Evolutionary conservation across 2,888 invertebrate species (phyloP).

Genomic region (Zygogramma bicolorata): DNA sequence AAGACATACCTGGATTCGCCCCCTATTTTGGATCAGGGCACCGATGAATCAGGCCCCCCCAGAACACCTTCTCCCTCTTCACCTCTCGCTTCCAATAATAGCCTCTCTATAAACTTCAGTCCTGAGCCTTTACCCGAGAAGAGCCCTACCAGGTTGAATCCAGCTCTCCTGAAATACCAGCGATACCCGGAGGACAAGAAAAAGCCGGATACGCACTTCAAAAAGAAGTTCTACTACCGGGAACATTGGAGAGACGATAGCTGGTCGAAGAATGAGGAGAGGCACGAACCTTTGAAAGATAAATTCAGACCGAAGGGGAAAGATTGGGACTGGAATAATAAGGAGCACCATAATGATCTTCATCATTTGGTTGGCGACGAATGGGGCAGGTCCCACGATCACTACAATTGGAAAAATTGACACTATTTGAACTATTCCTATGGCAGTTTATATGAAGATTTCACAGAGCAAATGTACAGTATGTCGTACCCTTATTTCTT

Average conservation of each 20-base stretch:
- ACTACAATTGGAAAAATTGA: conserved; percentile 63
- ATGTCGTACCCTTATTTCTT: conserved; percentile 47
- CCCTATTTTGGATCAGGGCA: conserved; percentile 62
- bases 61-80: conserved; percentile 72
- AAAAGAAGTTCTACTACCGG: conserved; percentile 83
- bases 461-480: conserved; percentile 57
- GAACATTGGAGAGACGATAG: conserved; percentile 73
- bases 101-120: conserved; percentile 61
- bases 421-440: conserved; percentile 52
- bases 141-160: conserved; percentile 66
- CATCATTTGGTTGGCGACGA: conserved; percentile 49
- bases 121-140: conserved; percentile 59
- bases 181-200: conserved; percentile 68
- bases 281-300: conserved; percentile 66
- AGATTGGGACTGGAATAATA: conserved; percentile 77
- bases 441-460: conserved; percentile 50
- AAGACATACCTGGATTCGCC: conserved; percentile 70
- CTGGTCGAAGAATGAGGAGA: conserved; percentile 59
- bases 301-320: conserved; percentile 81
- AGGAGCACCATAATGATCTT: conserved; percentile 47
- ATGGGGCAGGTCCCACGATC: conserved; percentile 59
- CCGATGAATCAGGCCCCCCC: conserved; percentile 69
- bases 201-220: conserved; percentile 77
- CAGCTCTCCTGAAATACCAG: conserved; percentile 73
- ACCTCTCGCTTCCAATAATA: conserved; percentile 61